phyloP scores from a whole-genome alignment of 1,140 invertebrate genomes.

The Plutomurus gul region DNA sequence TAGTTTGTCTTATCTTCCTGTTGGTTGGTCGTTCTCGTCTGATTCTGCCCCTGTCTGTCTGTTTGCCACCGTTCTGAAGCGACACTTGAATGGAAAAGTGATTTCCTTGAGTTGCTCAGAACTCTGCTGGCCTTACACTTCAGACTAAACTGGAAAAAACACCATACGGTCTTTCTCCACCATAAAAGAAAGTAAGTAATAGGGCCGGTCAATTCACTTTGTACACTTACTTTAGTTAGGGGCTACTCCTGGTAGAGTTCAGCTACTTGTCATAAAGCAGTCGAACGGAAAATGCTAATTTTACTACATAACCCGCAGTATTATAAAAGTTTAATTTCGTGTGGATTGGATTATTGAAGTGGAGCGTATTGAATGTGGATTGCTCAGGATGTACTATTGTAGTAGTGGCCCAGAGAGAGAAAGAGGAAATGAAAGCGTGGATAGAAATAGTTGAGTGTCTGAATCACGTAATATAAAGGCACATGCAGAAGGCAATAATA shows the following conservation, averaged over 20 bases:
- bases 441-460: not conserved
- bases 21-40: not conserved
- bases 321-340: constrained; percentile 5
- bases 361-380: too few relatives aligned
- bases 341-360: not conserved
- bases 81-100: not conserved
- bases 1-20: not conserved
- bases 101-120: not conserved
- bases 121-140: not conserved
- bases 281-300: constrained; percentile 13
- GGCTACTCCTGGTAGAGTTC: too few relatives aligned
- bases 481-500: not conserved
- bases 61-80: not conserved
- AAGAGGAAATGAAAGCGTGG: constrained; percentile 21
- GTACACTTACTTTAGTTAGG: too few relatives aligned
- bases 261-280: too few relatives aligned
- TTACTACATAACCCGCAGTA: not conserved
- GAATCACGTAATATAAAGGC: not conserved
- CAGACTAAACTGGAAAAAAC: not conserved
- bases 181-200: not conserved
- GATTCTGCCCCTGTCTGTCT: not conserved
- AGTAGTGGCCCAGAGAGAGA: too few relatives aligned
- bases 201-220: not conserved
- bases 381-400: too few relatives aligned
- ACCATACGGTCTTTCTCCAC: not conserved